Evolutionary conservation across 2,797 vertebrate species (phyloP), one percentile per base, ranked within the genome.

Genomic region (Lepilemur ruficaudatus): DNA sequence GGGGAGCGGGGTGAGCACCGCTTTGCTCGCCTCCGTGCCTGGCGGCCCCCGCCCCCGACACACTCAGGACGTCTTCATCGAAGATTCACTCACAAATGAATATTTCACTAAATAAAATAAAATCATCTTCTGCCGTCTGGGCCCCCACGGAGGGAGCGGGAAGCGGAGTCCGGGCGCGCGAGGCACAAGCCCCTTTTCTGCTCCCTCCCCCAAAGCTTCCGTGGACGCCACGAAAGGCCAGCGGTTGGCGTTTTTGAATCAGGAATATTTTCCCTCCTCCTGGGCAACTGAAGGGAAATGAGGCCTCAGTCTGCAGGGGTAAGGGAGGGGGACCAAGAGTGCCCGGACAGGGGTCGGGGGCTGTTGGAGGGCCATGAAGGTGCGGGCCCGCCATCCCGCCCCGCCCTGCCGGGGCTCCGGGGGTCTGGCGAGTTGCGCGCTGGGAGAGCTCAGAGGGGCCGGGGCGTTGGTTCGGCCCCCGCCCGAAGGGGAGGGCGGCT

Each of bases 101-200:
- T 69, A 73, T 94, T 89, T 93, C 96, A 92, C 93, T 75, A 85
- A 96, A 97, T 96, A 95, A 95, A 97, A 92, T 48, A 70, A 93
- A 89, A 86, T 89, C 30, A 46, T 87, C 72, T 82, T 82, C 35
- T 79, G 87, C 80, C 4, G 28, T 78, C 82, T 82, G 94, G 75
- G 43, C 38, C 43, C 93, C 46, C 67, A 25, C 15, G 7, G n/a
- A 88, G 72, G 73, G 85, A 84, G 89, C 23, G 48, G 69, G 43
- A 46, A 72, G 18, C n/a, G 2, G 30, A 28, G 76, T n/a, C 32
- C 32, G 7, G 80, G 72, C 18, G 38, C 48, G 7, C 11, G 30
- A 50, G 65, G 57, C 61, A 32, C 32, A 20, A 61, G 70, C 5
- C 55, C 46, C 13, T 2, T 61, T 23, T 35, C 73, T 14, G 55